Percentiles rank a stretch among this genome's conserved stretches.
Evolutionary conservation across 2,888 invertebrate species (phyloP).

Genomic region (Erebia epiphron): DNA sequence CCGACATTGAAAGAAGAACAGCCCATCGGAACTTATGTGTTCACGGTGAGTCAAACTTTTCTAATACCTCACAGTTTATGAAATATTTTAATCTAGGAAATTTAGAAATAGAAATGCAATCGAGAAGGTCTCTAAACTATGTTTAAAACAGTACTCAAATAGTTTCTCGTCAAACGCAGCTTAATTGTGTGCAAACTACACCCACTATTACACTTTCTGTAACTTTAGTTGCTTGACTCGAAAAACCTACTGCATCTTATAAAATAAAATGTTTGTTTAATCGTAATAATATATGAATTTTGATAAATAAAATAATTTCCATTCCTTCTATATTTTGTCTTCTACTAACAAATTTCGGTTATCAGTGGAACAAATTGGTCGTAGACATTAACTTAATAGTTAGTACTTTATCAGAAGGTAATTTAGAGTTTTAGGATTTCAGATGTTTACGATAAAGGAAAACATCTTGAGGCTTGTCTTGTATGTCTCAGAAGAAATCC

Average conservation of each 20-base stretch:
- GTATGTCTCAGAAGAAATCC: not conserved
- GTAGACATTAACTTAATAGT: too few relatives aligned
- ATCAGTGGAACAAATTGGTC: too few relatives aligned
- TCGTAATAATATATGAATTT: too few relatives aligned
- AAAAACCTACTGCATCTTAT: not conserved
- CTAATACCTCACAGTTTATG: not conserved
- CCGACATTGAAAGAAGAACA: slow-evolving; percentile 92
- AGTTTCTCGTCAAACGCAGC: not conserved
- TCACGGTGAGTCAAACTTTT: slow-evolving; percentile 80
- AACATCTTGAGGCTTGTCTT: too few relatives aligned
- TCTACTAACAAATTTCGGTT: too few relatives aligned
- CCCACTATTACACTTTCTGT: not conserved
- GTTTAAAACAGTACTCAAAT: not conserved
- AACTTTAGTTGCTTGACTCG: not conserved
- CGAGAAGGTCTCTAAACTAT: not conserved
- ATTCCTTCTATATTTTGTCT: too few relatives aligned
- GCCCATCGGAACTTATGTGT: slow-evolving; percentile 87
- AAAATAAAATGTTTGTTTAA: not conserved
- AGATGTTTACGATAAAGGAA: too few relatives aligned
- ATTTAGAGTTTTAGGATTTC: too few relatives aligned
- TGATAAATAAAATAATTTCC: too few relatives aligned
- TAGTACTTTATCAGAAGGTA: too few relatives aligned
- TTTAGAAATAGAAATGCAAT: not conserved
- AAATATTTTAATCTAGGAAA: not conserved
- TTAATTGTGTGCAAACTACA: not conserved